These are phyloP conservation scores for Yponomeuta sedellus DNA, from an alignment of 2,888 invertebrate species.

Conservation along the genomic window DNA sequence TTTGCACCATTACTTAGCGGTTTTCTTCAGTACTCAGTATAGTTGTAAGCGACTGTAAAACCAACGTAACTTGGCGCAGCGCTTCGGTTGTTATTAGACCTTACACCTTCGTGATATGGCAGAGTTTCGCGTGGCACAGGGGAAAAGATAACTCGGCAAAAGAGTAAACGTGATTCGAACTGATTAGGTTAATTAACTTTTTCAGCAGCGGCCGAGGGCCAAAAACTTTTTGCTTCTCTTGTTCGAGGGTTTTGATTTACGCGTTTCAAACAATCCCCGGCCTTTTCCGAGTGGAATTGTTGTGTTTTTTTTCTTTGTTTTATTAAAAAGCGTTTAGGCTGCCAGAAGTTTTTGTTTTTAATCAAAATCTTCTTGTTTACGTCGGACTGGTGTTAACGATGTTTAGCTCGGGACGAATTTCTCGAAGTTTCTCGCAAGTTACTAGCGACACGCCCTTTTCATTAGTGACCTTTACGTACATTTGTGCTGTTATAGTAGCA, in stretches of 20 bases:
- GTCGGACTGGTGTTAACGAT: background rate
- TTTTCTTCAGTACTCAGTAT: background rate
- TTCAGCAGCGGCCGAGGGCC: background rate
- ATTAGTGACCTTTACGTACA: too few relatives aligned
- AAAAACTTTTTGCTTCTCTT: background rate
- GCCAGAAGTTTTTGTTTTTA: constrained; percentile 3
- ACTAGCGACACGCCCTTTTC: too few relatives aligned
- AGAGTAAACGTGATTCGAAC: constrained; percentile 3
- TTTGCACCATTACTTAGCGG: constrained; percentile 1
- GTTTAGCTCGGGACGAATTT: background rate
- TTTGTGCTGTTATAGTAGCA: too few relatives aligned
- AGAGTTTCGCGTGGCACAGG: background rate
- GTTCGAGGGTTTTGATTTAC: constrained; percentile 7
- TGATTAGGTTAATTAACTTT: constrained; percentile 8
- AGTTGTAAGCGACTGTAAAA: background rate
- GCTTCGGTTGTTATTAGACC: background rate
- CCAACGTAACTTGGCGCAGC: background rate
- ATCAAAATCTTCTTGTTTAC: background rate
- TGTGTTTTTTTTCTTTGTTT: background rate
- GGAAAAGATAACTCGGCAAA: constrained; percentile 3
- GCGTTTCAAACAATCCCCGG: background rate
- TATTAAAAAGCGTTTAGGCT: constrained; percentile 6
- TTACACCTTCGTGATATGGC: background rate
- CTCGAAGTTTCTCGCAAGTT: background rate
- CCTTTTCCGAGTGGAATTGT: background rate